These are phyloP conservation scores for Plectropomus leopardus DNA, from an alignment of 2,113 vertebrate genomes.

Conservation along the genomic window DNA sequence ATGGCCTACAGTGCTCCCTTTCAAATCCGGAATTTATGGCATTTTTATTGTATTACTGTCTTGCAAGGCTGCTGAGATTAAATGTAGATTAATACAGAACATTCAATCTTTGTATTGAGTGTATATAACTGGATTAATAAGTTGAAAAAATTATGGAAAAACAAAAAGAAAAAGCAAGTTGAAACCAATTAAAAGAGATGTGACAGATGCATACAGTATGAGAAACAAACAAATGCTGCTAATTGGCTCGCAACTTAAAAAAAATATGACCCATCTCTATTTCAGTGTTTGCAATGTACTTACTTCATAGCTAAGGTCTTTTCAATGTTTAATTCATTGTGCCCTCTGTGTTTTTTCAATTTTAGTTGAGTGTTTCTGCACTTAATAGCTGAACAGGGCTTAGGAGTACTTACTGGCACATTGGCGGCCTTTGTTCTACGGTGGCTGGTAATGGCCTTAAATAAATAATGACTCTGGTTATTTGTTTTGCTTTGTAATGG, in stretches of 20 bases:
- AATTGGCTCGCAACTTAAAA: neutral
- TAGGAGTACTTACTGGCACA: constrained; percentile 40
- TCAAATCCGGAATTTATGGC: constrained; percentile 5
- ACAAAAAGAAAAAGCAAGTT: neutral
- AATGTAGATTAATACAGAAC: constrained; percentile 15
- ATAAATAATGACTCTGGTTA: constrained; percentile 67
- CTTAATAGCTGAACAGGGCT: constrained; percentile 39
- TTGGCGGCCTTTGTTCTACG: constrained; percentile 40
- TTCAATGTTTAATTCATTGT: constrained; percentile 27
- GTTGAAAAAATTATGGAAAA: neutral
- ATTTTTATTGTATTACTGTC: constrained; percentile 21
- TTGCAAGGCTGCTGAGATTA: neutral
- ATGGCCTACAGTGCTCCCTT: constrained; percentile 4
- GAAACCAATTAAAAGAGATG: neutral
- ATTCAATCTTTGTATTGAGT: neutral
- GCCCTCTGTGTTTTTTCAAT: constrained; percentile 9
- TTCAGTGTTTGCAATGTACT: constrained; percentile 14
- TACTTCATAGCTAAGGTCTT: constrained; percentile 11
- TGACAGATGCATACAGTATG: neutral
- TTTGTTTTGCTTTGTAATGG: constrained; percentile 69
- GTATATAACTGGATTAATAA: neutral
- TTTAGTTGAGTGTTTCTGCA: constrained; percentile 29
- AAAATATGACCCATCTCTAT: neutral
- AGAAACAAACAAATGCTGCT: neutral
- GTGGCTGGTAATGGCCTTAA: constrained; percentile 58